phyloP scores from a whole-genome alignment of 1,140 invertebrate species.

The Trypoxylus dichotomus region DNA sequence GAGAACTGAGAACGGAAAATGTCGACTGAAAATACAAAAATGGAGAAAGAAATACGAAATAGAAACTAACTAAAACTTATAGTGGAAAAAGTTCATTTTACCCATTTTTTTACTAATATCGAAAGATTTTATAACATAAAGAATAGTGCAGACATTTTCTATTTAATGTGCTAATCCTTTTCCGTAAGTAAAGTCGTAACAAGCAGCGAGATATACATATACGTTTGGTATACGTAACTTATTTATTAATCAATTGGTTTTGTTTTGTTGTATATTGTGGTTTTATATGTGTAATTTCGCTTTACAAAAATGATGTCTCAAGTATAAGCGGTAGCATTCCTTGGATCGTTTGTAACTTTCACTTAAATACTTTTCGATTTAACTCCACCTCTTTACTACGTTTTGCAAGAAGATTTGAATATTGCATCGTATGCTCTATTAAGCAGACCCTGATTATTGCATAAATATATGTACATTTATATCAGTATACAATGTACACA shows the following conservation, averaged over 20 bases:
- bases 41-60: no score
- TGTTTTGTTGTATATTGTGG: not conserved
- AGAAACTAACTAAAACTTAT: no score
- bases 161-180: no score
- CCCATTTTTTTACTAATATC: no score
- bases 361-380: not conserved
- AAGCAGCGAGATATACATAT: not conserved
- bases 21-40: no score
- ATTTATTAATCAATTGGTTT: not conserved
- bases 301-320: not conserved
- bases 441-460: not conserved
- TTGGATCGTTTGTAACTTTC: not conserved
- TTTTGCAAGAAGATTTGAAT: slow-evolving; percentile 20
- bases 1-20: no score
- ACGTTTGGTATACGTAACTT: not conserved
- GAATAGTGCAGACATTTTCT: no score
- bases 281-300: not conserved
- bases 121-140: no score
- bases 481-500: no score
- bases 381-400: not conserved
- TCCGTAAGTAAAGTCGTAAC: not conserved
- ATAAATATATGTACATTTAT: not conserved
- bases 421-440: not conserved
- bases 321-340: not conserved
- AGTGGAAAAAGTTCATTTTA: no score